Evolutionary conservation across 2,797 vertebrate species (phyloP).

Genomic region (Gadopsis bispinosus): DNA sequence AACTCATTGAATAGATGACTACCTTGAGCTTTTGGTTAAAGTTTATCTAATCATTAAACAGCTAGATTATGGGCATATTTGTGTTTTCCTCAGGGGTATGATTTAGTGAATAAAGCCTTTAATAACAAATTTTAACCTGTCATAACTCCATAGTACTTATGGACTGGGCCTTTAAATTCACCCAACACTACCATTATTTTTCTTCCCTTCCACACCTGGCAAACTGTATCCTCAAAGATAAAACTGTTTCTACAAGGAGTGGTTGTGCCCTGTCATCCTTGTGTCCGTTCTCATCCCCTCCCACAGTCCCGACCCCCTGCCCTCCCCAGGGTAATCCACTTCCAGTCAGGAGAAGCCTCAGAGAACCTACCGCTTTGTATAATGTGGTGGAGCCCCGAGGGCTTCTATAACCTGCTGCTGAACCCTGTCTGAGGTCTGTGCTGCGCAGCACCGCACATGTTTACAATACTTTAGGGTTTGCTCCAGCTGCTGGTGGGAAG

Average conservation of each 20-base stretch:
- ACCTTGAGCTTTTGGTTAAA: not conserved
- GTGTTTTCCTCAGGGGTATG: not conserved
- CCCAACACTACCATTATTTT: slow-evolving; percentile 1
- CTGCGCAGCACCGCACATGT: slow-evolving; percentile 53
- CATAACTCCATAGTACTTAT: not conserved
- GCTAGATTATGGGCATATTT: not conserved
- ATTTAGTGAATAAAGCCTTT: not conserved
- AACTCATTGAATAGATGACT: not conserved
- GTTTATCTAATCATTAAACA: not conserved
- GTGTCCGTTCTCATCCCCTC: slow-evolving; percentile 53
- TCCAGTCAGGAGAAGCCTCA: slow-evolving; percentile 65
- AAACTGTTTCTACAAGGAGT: slow-evolving; percentile 26
- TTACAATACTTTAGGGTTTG: slow-evolving; percentile 62
- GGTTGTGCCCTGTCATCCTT: slow-evolving; percentile 46
- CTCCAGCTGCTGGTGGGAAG: slow-evolving; percentile 40
- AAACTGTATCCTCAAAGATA: slow-evolving; percentile 29
- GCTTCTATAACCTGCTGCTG: slow-evolving; percentile 77
- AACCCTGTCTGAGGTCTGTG: slow-evolving; percentile 76
- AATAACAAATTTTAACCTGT: not conserved
- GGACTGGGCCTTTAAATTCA: not conserved
- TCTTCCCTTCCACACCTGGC: slow-evolving; percentile 17
- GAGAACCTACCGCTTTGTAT: slow-evolving; percentile 63
- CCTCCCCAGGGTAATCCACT: slow-evolving; percentile 72
- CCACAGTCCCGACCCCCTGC: slow-evolving; percentile 41
- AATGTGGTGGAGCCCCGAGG: slow-evolving; percentile 68